Evolutionary conservation across 1,140 invertebrate species (phyloP), one percentile per base, ranked within the genome.

Genomic region (Temnothorax nylanderi): DNA sequence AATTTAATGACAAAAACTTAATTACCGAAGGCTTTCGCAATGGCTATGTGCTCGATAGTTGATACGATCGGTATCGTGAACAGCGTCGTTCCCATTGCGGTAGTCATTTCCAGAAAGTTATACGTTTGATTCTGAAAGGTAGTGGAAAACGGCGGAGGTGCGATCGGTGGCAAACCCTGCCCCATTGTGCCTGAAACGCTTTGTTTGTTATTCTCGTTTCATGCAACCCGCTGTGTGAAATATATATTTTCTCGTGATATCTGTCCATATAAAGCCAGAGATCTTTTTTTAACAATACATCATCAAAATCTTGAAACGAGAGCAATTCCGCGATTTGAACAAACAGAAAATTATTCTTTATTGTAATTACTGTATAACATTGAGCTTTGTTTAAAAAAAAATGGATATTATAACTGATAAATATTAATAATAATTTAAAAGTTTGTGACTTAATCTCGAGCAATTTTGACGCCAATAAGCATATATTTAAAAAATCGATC

Each of bases 31-130:
- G 97, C 97, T 95, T 98, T 99, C 8, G 98, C 98, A 89, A 98
- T 98, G 26, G 98, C 98, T 76, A 98, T 97, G 91, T 98, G 98
- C 72, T 98, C 98, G 32, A 98, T 95, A 4, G 98, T 97, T 71
- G 97, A 98, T 34, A 98, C 96, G 41, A 98, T 92, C 21, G 98
- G 98, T 77, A 98, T 95, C 18, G 98, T 96, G 62, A 98, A 90
- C 7, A 98, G 95, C 1, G 97, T 97, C 32, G 97, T 96, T 47
- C 97, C 97, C 74, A 98, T 95, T 78, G 96, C 96, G 21, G 94
- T 92, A 11, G 96, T 95, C 95, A 98, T 97, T 58, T 97, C 96
- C 6, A 95, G 41, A 88, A 98, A 97, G 21, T 94, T 92, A 64
- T 96, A 94, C 0, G 97, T 97, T 32, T 94, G 90, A 93, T 97